Percentiles rank a stretch among this genome's conserved stretches.
Evolutionary conservation across 2,888 invertebrate genomes (phyloP).

Genomic region (Belgica antarctica): DNA sequence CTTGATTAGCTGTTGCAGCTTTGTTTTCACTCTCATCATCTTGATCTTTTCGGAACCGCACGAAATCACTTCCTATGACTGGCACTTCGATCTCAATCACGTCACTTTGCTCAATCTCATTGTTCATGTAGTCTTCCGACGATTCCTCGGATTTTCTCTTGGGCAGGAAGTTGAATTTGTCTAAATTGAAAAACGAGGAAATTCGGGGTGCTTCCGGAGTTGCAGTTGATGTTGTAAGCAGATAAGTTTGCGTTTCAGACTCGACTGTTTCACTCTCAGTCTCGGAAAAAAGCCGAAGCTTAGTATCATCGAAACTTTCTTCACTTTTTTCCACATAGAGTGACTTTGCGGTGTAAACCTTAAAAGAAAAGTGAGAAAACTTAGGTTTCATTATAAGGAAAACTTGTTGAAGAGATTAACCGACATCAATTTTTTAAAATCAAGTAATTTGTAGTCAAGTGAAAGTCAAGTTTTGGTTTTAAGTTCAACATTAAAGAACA

Average conservation of each 20-base stretch:
- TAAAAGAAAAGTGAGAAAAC: too few species aligned
- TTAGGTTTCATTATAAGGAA: too few species aligned
- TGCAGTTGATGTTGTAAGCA: background rate
- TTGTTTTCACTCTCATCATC: background rate
- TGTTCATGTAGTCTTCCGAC: background rate
- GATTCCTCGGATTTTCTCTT: background rate
- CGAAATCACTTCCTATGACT: conserved; percentile 29
- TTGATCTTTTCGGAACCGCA: background rate
- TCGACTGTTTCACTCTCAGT: background rate
- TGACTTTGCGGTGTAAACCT: conserved; percentile 37
- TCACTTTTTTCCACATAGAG: background rate
- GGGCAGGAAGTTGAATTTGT: conserved; percentile 14
- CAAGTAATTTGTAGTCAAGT: background rate
- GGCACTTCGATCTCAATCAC: conserved; percentile 40
- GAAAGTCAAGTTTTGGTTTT: too few species aligned
- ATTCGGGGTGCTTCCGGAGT: background rate
- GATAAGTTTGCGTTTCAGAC: background rate
- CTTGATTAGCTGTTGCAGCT: too few species aligned
- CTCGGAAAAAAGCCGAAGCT: background rate
- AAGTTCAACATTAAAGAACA: too few species aligned
- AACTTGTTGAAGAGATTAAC: too few species aligned
- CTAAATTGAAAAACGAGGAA: conserved; percentile 12
- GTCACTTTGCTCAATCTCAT: background rate
- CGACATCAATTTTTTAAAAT: too few species aligned
- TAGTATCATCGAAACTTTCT: background rate